phyloP scores from a whole-genome alignment of 37 sponge, comb jelly and placozoan species.

The Beroe forskalii region DNA sequence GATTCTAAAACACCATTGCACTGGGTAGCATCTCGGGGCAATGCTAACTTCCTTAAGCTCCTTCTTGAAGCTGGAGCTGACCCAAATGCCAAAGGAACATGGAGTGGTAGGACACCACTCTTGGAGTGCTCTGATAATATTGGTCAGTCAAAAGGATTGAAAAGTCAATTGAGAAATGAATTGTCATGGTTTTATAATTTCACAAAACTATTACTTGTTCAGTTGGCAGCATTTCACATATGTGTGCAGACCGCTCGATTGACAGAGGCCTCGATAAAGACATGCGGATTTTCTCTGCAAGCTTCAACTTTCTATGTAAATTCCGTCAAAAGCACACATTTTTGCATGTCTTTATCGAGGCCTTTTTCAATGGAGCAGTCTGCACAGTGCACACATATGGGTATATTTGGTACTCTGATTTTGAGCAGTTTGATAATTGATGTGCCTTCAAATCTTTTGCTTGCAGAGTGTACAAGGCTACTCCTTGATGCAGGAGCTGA shows the following conservation, averaged over 20 bases:
- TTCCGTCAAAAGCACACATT: not conserved
- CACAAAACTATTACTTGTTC: too few relatives aligned
- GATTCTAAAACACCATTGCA: slow-evolving; percentile 58
- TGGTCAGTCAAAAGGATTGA: not conserved
- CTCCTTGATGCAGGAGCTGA: slow-evolving; percentile 24
- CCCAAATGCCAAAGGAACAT: slow-evolving; percentile 56
- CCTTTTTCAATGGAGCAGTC: too few relatives aligned
- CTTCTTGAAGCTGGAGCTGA: slow-evolving; percentile 62
- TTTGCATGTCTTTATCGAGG: not conserved
- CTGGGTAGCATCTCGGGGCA: slow-evolving; percentile 58
- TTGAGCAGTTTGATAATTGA: too few relatives aligned
- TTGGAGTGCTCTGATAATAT: slow-evolving; percentile 52
- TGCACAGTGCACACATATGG: too few relatives aligned
- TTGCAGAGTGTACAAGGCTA: slow-evolving; percentile 53
- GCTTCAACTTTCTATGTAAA: too few relatives aligned
- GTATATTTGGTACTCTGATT: too few relatives aligned
- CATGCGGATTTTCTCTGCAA: too few relatives aligned
- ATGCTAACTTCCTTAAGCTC: slow-evolving; percentile 48
- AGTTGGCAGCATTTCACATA: too few relatives aligned
- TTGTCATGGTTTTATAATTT: not conserved
- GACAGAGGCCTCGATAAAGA: too few relatives aligned
- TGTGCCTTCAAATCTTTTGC: too few relatives aligned
- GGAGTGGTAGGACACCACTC: slow-evolving; percentile 51
- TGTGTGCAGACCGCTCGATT: too few relatives aligned
- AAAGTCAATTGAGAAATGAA: not conserved